phyloP scores from a whole-genome alignment of 2,888 invertebrate species.

The Invenusta paracnida region DNA sequence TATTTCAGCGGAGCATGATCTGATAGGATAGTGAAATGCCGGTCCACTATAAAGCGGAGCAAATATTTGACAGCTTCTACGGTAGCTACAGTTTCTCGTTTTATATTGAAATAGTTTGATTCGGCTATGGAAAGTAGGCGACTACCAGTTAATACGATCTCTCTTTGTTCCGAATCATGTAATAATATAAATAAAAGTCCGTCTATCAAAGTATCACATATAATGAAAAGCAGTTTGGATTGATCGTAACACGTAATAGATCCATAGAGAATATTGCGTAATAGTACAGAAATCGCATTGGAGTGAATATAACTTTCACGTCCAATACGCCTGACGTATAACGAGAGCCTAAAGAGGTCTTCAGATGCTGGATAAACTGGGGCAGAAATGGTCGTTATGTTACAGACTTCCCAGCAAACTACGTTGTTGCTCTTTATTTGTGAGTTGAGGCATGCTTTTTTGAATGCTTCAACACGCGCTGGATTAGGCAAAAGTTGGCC shows the following conservation, averaged over 20 bases:
- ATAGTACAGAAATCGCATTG: neutral
- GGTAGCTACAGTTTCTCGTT: slow-evolving; percentile 54
- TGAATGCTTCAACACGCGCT: neutral
- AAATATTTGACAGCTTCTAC: slow-evolving; percentile 57
- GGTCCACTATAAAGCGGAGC: slow-evolving; percentile 54
- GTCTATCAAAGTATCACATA: slow-evolving; percentile 32
- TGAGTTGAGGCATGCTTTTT: neutral
- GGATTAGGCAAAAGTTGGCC: neutral
- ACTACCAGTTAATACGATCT: slow-evolving; percentile 11
- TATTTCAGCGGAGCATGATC: slow-evolving; percentile 56
- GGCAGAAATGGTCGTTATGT: neutral
- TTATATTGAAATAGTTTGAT: slow-evolving; percentile 52
- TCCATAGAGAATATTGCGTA: slow-evolving; percentile 4
- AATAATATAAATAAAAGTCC: slow-evolving; percentile 31
- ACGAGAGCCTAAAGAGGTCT: neutral
- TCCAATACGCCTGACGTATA: neutral
- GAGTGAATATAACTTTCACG: neutral
- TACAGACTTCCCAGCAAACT: neutral
- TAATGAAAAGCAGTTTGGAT: slow-evolving; percentile 14
- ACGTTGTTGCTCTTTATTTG: neutral
- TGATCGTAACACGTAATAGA: slow-evolving; percentile 21
- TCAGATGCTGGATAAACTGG: too few species aligned
- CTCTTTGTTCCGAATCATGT: slow-evolving; percentile 13
- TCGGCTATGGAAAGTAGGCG: too few species aligned
- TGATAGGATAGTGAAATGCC: slow-evolving; percentile 55